These are phyloP conservation scores for Petrocephalus zakoni DNA, from an alignment of 2,113 vertebrate species.

Conservation along the genomic window DNA sequence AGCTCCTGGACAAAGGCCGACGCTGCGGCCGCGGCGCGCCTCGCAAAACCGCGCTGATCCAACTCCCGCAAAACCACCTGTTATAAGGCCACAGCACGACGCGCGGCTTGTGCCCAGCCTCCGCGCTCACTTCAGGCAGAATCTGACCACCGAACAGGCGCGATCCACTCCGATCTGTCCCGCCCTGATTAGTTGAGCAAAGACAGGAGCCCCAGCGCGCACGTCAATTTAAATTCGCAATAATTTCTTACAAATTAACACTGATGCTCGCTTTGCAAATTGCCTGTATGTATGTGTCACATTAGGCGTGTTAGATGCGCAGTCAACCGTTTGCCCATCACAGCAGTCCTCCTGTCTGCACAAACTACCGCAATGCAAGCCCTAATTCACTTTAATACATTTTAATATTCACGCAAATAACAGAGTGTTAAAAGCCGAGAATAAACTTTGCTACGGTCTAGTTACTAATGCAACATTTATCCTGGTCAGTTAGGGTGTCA, in stretches of 20 bases:
- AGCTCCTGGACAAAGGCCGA: background rate
- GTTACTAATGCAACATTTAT: background rate
- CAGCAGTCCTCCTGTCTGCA: background rate
- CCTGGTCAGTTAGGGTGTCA: background rate
- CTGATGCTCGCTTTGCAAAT: background rate
- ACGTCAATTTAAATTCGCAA: conserved; percentile 3
- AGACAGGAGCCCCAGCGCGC: background rate
- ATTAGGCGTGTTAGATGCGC: background rate
- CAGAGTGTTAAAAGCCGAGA: background rate
- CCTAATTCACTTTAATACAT: background rate
- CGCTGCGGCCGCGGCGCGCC: background rate
- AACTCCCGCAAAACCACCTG: background rate
- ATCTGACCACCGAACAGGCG: background rate
- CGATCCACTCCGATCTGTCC: background rate
- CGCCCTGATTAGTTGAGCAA: background rate
- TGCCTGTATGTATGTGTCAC: background rate
- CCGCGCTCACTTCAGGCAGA: background rate
- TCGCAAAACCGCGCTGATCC: background rate
- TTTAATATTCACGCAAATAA: background rate
- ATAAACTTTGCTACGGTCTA: background rate
- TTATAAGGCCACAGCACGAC: background rate
- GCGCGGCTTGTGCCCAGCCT: background rate
- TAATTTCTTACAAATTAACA: conserved; percentile 10
- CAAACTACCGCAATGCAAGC: background rate
- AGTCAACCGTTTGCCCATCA: background rate